These are phyloP conservation scores for Rhinoderma darwinii DNA, from an alignment of 2,113 vertebrate genomes.

Conservation along the genomic window DNA sequence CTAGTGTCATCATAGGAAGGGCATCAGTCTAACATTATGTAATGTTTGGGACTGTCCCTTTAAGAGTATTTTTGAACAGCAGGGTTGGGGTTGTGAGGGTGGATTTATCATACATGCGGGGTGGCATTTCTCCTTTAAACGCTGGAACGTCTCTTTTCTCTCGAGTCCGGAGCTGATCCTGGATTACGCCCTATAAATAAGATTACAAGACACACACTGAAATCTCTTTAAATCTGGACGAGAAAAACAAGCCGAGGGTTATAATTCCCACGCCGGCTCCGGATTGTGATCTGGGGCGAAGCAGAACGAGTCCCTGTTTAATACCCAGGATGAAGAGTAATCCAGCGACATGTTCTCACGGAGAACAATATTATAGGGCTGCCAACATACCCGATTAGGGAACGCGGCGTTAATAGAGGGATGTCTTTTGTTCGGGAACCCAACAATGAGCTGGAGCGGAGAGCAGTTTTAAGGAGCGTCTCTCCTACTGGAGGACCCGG, in stretches of 20 bases:
- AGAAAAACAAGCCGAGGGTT: background rate
- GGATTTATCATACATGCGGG: background rate
- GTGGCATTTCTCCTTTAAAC: background rate
- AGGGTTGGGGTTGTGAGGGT: no score
- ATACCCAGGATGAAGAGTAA: background rate
- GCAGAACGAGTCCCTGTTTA: background rate
- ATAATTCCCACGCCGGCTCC: background rate
- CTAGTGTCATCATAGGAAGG: no score
- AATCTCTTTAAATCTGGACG: conserved; percentile 7
- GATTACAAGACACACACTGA: background rate
- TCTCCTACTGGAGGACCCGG: no score
- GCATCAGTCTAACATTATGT: background rate
- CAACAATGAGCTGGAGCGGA: no score
- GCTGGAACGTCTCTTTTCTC: background rate
- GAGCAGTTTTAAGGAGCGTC: no score
- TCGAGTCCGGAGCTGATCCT: background rate
- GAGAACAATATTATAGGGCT: background rate
- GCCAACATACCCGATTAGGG: no score
- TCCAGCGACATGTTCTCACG: background rate
- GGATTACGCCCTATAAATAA: conserved; percentile 14
- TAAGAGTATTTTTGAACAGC: background rate
- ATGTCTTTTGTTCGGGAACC: no score
- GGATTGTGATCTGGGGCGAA: background rate
- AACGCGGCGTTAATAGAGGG: no score
- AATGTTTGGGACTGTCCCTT: no score